Conservation (phyloP, 2,888 invertebrate species). For the Bombyx huttoni region DNA sequence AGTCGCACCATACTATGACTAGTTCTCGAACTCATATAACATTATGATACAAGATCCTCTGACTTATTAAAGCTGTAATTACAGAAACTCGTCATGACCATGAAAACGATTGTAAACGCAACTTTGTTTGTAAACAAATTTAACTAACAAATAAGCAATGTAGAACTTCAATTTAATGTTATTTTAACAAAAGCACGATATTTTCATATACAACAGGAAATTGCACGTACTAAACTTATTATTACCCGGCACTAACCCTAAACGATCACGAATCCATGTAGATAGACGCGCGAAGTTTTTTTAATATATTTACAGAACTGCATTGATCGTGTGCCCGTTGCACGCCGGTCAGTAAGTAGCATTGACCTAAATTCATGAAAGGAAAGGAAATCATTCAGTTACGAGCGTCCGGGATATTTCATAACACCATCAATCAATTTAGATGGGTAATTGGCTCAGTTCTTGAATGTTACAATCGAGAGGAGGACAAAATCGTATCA, state of each 20-base stretch:
- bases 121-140: too few relatives aligned
- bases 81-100: too few relatives aligned
- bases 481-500: too few relatives aligned
- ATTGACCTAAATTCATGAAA: slow-evolving; percentile 31
- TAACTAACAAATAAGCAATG: too few relatives aligned
- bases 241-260: not conserved
- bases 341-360: slow-evolving; percentile 14
- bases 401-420: slow-evolving; percentile 16
- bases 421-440: slow-evolving; percentile 38
- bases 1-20: too few relatives aligned
- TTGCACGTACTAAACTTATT: not conserved
- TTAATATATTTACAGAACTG: slow-evolving; percentile 1
- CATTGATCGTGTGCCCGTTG: slow-evolving; percentile 2
- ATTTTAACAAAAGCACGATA: not conserved
- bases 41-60: too few relatives aligned
- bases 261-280: slow-evolving; percentile 1
- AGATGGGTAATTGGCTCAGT: slow-evolving; percentile 17
- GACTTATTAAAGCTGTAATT: too few relatives aligned
- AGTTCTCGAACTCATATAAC: too few relatives aligned
- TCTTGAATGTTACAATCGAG: too few relatives aligned
- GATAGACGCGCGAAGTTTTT: not conserved
- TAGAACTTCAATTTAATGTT: not conserved
- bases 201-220: not conserved
- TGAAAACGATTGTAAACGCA: too few relatives aligned
- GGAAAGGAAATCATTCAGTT: slow-evolving; percentile 7